phyloP scores from a whole-genome alignment of 2,113 vertebrate species.

The Daphoenositta chrysoptera region DNA sequence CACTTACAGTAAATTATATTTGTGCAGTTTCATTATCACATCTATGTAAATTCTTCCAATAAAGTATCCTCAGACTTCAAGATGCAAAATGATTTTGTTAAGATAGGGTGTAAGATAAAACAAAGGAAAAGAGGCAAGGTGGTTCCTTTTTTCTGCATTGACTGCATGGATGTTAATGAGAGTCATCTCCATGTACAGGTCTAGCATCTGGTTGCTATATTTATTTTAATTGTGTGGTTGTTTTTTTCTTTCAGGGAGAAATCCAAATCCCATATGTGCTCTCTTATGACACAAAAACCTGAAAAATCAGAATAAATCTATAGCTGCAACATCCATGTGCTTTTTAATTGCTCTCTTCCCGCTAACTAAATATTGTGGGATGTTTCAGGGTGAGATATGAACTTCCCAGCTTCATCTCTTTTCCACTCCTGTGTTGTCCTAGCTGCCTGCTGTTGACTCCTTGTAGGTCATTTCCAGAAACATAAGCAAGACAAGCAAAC shows the following conservation, averaged over 20 bases:
- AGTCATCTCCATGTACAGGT: conserved; percentile 1
- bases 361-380: neutral
- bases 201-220: conserved; percentile 14
- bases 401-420: conserved; percentile 33
- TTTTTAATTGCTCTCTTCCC: conserved; percentile 23
- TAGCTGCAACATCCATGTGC: neutral
- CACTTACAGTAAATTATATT: conserved; percentile 23
- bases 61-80: neutral
- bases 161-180: conserved; percentile 33
- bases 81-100: neutral
- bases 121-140: conserved; percentile 32
- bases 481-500: conserved; percentile 51
- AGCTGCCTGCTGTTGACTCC: conserved; percentile 42
- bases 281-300: neutral
- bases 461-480: conserved; percentile 53
- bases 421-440: neutral
- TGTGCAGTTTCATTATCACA: neutral
- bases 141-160: neutral
- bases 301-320: conserved; percentile 27
- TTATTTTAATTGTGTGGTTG: conserved; percentile 26
- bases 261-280: neutral
- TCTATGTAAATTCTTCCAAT: neutral
- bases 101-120: neutral
- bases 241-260: neutral
- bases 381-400: neutral